A percentile compares a stretch with the other conserved stretches of the same genome.
Evolutionary conservation across 2,797 vertebrate species (phyloP).

Genomic region (Semaprochilodus insignis): DNA sequence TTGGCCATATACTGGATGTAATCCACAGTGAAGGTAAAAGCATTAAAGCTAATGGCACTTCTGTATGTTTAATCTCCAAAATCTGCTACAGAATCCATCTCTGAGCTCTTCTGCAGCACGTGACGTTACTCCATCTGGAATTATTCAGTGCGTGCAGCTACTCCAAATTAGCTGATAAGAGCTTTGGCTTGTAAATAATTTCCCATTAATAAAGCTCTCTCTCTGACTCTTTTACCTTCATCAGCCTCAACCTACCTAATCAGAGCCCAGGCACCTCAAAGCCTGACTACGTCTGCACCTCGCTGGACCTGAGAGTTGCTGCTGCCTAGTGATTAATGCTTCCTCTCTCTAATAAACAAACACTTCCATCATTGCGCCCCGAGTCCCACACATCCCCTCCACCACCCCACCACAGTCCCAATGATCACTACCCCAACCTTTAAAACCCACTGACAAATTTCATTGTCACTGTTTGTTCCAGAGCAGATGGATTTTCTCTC

Average conservation of each 20-base stretch:
- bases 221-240: slow-evolving; percentile 11
- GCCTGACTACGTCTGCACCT: slow-evolving; percentile 32
- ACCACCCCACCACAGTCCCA: background rate
- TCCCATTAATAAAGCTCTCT: slow-evolving; percentile 47
- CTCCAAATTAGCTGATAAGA: slow-evolving; percentile 51
- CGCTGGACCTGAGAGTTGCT: slow-evolving; percentile 45
- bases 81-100: slow-evolving; percentile 46
- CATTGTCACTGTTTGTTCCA: slow-evolving; percentile 48
- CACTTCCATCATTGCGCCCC: slow-evolving; percentile 60
- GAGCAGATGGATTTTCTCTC: slow-evolving; percentile 42
- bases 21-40: background rate
- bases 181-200: slow-evolving; percentile 46
- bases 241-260: slow-evolving; percentile 43
- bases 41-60: background rate
- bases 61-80: background rate
- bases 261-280: slow-evolving; percentile 45
- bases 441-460: slow-evolving; percentile 35
- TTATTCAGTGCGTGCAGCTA: slow-evolving; percentile 17
- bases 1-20: background rate
- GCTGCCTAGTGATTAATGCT: slow-evolving; percentile 63
- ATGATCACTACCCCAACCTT: slow-evolving; percentile 28
- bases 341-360: slow-evolving; percentile 65
- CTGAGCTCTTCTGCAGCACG: slow-evolving; percentile 18
- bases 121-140: slow-evolving; percentile 11
- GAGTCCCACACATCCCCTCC: background rate